Conservation (phyloP, 2,888 invertebrate species). For the Glaucopsyche alexis region DNA sequence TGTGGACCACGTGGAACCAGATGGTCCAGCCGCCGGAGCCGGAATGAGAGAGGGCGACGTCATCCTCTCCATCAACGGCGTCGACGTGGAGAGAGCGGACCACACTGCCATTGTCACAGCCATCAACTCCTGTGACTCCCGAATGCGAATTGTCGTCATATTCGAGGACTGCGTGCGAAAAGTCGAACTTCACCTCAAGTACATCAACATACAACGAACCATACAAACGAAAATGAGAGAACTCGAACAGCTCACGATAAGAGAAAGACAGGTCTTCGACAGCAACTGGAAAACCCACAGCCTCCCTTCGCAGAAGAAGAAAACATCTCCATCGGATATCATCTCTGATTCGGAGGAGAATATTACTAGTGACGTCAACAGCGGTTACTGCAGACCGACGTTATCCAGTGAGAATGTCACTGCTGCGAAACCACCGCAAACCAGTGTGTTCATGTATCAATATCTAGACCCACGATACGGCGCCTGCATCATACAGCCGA, state of each 20-base stretch:
- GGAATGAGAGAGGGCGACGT: conserved; percentile 98
- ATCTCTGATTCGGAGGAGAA: conserved; percentile 69
- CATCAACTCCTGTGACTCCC: conserved; percentile 92
- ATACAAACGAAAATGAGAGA: conserved; percentile 92
- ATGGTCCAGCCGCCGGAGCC: conserved; percentile 94
- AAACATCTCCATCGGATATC: conserved; percentile 77
- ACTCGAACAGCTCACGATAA: conserved; percentile 88
- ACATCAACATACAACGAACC: conserved; percentile 91
- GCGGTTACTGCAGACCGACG: conserved; percentile 86
- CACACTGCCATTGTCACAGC: conserved; percentile 95
- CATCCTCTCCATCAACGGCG: conserved; percentile 97
- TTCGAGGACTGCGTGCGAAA: conserved; percentile 98
- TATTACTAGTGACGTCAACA: conserved; percentile 73
- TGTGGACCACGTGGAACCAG: conserved; percentile 96
- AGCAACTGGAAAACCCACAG: conserved; percentile 95
- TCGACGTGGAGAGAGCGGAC: conserved; percentile 96
- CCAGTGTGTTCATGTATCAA: conserved; percentile 81
- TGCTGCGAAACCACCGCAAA: conserved; percentile 65
- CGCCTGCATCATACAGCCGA: conserved; percentile 84
- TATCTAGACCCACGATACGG: conserved; percentile 87
- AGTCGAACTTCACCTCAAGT: conserved; percentile 94
- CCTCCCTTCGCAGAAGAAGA: conserved; percentile 90
- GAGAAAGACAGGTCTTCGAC: conserved; percentile 90
- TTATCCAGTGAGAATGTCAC: conserved; percentile 90
- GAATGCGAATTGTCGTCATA: conserved; percentile 97